Conservation (phyloP, 2,888 invertebrate genomes). For the Drosophila pseudotalamancana region DNA sequence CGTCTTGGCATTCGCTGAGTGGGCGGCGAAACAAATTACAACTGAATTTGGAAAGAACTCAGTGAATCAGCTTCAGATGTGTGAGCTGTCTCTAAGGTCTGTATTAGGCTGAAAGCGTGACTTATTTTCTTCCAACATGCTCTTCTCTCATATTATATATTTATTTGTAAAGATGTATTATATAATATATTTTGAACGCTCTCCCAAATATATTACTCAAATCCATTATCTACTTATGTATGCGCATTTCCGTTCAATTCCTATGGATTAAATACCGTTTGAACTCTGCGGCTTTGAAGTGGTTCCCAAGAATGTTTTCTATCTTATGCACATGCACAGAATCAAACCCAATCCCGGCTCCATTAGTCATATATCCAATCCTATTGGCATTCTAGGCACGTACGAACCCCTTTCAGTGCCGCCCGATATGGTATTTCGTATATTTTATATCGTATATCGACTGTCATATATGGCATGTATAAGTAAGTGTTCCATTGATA, state of each 20-base stretch:
- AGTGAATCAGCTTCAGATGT: conserved; percentile 14
- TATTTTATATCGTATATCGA: no score
- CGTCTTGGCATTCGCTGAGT: conserved; percentile 60
- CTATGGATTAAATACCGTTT: conserved; percentile 1
- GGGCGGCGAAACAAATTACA: conserved; percentile 44
- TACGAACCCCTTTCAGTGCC: neutral
- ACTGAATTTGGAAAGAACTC: conserved; percentile 30
- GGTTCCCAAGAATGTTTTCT: neutral
- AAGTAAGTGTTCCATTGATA: conserved; percentile 38
- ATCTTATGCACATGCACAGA: conserved; percentile 25
- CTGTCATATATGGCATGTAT: conserved; percentile 18
- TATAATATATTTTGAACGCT: neutral
- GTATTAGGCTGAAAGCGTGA: no score
- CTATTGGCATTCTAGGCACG: conserved; percentile 42
- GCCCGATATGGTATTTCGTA: conserved; percentile 19
- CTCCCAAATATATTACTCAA: neutral
- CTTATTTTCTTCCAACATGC: no score
- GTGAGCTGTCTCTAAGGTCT: neutral
- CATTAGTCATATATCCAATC: conserved; percentile 32
- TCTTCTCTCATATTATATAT: no score
- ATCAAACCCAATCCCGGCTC: conserved; percentile 9
- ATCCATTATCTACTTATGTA: conserved; percentile 9
- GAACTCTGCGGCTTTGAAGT: conserved; percentile 16
- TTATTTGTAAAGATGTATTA: neutral
- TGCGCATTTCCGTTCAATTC: conserved; percentile 9